These are phyloP conservation scores for Lasioglossum marginatum DNA, from an alignment of 2,888 invertebrate species.

Conservation along the genomic window DNA sequence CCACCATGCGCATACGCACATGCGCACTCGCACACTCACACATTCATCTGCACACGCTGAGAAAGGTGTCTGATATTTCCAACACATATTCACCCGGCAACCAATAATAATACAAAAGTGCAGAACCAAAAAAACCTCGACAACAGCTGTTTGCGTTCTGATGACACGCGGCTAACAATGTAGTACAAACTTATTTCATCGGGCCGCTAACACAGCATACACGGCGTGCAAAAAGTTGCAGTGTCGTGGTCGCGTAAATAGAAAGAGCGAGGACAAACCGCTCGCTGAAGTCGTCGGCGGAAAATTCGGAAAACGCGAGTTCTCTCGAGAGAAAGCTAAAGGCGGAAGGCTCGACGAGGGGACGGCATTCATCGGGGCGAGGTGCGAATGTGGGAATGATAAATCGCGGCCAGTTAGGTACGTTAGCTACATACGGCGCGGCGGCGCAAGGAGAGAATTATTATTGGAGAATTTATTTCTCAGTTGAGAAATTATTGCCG, in stretches of 20 bases:
- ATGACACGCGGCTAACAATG: background rate
- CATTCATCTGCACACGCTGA: no score
- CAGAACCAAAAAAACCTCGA: background rate
- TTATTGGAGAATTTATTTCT: constrained; percentile 83
- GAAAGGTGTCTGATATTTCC: no score
- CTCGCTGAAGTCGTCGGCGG: background rate
- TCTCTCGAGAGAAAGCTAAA: constrained; percentile 43
- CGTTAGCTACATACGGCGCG: constrained; percentile 82
- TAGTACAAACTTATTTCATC: background rate
- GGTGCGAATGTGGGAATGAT: constrained; percentile 79
- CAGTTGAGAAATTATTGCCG: constrained; percentile 79
- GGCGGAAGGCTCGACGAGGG: constrained; percentile 50
- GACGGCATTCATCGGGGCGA: constrained; percentile 50
- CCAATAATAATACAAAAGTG: background rate
- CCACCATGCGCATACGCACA: no score
- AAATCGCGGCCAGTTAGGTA: constrained; percentile 82
- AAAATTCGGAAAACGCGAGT: constrained; percentile 12
- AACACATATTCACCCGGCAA: no score
- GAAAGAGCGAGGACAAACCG: background rate
- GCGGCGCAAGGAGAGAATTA: constrained; percentile 78
- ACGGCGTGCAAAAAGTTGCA: background rate
- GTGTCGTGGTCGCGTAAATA: background rate
- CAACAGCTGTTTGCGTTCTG: background rate
- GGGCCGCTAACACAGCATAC: background rate
- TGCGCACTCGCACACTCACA: no score